Evolutionary conservation across 2,797 vertebrate species (phyloP), one percentile per base, ranked within the genome.

Genomic region (Corythornis leucogaster): DNA sequence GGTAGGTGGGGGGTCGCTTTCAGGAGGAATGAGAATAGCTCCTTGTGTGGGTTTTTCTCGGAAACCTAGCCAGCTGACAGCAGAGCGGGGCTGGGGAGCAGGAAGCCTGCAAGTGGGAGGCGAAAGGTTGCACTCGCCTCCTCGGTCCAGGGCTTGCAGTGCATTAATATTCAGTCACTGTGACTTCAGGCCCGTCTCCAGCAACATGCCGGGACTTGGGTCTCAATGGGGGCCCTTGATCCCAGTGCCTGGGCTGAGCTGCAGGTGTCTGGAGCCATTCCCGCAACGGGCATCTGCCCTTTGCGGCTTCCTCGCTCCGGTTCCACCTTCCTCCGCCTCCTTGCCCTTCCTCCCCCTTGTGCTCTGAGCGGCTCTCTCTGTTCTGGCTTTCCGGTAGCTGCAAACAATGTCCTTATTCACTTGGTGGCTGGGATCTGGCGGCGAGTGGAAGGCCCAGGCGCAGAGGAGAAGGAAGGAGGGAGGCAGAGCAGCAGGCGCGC

Each of bases 261-360:
- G 95, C 95, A 96, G 94, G 94, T 96, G 95, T 91, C 96, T 96
- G 96, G 94, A 96, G 95, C 91, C 75, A 82, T 96, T 96, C 95
- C 93, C 90, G 0, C 88, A 28, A 35, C 62, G 94, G 91, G 96
- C 96, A 92, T 94, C 91, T 96, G 95, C 94, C 80, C 90, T 90
- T 91, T 26, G 25, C 2, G 11, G 83, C 90, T 95, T 93, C 90
- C 94, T 94, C 1, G 3, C 94, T 95, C 91, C 19, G 1, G 51
- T 93, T 95, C 91, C 86, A 96, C 90, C 95, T 95, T 95, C 96
- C 86, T 95, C 81, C 90, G 91, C 80, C 71, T 94, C 67, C 30
- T 70, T n/a, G 2, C 83, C 74, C 87, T 88, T 86, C 88, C 92
- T 92, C 77, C 85, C 55, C 75, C 76, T 78, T 24, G 1, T 77